A percentile compares a stretch with the other conserved stretches of the same genome.
phyloP scores from a whole-genome alignment of 1,140 invertebrate genomes.

The Nomia melanderi region DNA sequence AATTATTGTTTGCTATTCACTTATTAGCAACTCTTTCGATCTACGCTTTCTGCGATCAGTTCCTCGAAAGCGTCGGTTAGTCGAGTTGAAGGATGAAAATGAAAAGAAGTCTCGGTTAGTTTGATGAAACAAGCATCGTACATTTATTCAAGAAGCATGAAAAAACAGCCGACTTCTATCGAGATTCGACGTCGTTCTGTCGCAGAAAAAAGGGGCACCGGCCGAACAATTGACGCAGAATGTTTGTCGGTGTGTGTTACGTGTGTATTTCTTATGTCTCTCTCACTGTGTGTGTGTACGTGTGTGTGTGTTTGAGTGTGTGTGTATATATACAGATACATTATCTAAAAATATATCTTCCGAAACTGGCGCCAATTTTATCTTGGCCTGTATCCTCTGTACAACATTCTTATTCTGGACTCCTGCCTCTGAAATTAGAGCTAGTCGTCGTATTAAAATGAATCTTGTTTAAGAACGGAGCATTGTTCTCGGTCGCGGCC shows the following conservation, averaged over 20 bases:
- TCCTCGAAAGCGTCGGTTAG: too few species aligned
- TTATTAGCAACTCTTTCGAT: too few species aligned
- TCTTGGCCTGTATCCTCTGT: neutral
- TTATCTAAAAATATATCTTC: slow-evolving; percentile 44
- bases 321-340: slow-evolving; percentile 17
- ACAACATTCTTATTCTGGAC: neutral
- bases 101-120: slow-evolving; percentile 13
- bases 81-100: neutral
- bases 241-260: neutral
- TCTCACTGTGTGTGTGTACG: neutral
- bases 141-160: slow-evolving; percentile 45
- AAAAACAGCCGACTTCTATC: slow-evolving; percentile 35
- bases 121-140: slow-evolving; percentile 27
- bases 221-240: slow-evolving; percentile 21
- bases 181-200: slow-evolving; percentile 9
- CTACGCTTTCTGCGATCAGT: too few species aligned
- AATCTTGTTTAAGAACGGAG: slow-evolving; percentile 5
- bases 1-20: too few species aligned
- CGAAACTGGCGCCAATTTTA: slow-evolving; percentile 28
- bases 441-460: slow-evolving; percentile 31
- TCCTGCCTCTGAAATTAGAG: slow-evolving; percentile 12
- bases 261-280: neutral
- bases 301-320: neutral
- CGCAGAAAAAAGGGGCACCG: slow-evolving; percentile 8
- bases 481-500: neutral